These are phyloP conservation scores for Labeo catla DNA, from an alignment of 2,113 vertebrate genomes.

Conservation along the genomic window DNA sequence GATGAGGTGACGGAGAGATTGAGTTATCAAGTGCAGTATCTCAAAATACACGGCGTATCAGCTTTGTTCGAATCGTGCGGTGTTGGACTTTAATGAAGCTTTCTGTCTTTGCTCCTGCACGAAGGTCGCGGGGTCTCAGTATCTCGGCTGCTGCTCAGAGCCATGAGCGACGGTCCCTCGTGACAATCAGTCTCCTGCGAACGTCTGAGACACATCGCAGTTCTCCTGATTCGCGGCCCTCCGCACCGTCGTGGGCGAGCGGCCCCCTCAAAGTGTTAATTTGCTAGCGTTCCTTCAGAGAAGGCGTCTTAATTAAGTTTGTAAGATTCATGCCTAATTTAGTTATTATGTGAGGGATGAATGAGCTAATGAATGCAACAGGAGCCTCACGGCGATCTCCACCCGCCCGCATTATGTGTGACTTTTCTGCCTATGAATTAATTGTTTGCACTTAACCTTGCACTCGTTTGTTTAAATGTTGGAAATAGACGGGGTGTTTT, in stretches of 20 bases:
- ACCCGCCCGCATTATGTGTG: slow-evolving; percentile 57
- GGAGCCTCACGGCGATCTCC: slow-evolving; percentile 59
- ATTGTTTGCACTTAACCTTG: slow-evolving; percentile 67
- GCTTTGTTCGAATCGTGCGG: not conserved
- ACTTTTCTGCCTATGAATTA: slow-evolving; percentile 58
- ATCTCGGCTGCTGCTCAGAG: slow-evolving; percentile 27
- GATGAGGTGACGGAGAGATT: not conserved
- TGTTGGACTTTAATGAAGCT: slow-evolving; percentile 35
- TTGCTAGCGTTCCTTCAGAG: slow-evolving; percentile 72
- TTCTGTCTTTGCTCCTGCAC: slow-evolving; percentile 12
- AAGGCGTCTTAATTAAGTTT: slow-evolving; percentile 75
- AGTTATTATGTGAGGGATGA: slow-evolving; percentile 71
- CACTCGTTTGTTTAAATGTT: slow-evolving; percentile 62
- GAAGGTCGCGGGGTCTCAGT: slow-evolving; percentile 30
- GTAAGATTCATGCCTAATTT: slow-evolving; percentile 77
- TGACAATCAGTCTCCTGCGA: slow-evolving; percentile 33
- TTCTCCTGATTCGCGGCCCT: slow-evolving; percentile 43
- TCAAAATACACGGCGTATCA: not conserved
- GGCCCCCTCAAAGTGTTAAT: slow-evolving; percentile 71
- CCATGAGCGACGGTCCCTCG: not conserved
- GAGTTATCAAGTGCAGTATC: not conserved
- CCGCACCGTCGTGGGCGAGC: slow-evolving; percentile 44
- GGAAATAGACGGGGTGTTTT: slow-evolving; percentile 47
- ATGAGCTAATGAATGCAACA: slow-evolving; percentile 70
- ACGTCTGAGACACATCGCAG: slow-evolving; percentile 36